These are phyloP conservation scores for Dasysyrphus albostriatus DNA, from an alignment of 2,888 invertebrate genomes.

Conservation along the genomic window DNA sequence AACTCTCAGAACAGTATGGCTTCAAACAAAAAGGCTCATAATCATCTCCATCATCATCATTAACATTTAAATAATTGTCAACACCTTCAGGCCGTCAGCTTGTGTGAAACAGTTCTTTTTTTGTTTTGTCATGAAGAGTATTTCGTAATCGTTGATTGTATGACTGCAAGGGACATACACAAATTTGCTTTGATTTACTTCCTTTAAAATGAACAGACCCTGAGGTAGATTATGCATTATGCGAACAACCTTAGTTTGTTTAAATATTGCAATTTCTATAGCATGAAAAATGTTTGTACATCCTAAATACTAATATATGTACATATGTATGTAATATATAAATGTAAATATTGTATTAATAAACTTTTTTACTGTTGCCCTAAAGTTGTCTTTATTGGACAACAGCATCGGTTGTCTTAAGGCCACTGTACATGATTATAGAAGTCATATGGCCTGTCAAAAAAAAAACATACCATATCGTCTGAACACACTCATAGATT, in stretches of 20 bases:
- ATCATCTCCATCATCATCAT: constrained; percentile 3
- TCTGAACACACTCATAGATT: too few relatives aligned
- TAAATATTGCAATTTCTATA: too few relatives aligned
- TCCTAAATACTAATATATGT: too few relatives aligned
- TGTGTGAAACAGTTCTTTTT: neutral
- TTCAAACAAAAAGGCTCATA: constrained; percentile 24
- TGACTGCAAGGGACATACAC: neutral
- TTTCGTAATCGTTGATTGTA: neutral
- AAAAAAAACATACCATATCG: too few relatives aligned
- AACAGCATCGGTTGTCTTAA: too few relatives aligned
- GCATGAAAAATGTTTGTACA: too few relatives aligned
- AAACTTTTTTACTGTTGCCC: too few relatives aligned
- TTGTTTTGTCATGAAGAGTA: neutral
- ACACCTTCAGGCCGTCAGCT: constrained; percentile 10
- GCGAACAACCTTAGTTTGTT: neutral
- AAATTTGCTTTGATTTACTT: neutral
- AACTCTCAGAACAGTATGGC: neutral
- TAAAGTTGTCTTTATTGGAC: too few relatives aligned
- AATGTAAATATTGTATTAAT: too few relatives aligned
- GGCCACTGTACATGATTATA: too few relatives aligned
- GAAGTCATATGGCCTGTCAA: too few relatives aligned
- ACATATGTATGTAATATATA: too few relatives aligned
- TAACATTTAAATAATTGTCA: constrained; percentile 14
- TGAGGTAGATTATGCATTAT: neutral
- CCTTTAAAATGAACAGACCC: neutral